Conservation (phyloP, 2,797 vertebrate species). For the Eidolon dupreanum region DNA sequence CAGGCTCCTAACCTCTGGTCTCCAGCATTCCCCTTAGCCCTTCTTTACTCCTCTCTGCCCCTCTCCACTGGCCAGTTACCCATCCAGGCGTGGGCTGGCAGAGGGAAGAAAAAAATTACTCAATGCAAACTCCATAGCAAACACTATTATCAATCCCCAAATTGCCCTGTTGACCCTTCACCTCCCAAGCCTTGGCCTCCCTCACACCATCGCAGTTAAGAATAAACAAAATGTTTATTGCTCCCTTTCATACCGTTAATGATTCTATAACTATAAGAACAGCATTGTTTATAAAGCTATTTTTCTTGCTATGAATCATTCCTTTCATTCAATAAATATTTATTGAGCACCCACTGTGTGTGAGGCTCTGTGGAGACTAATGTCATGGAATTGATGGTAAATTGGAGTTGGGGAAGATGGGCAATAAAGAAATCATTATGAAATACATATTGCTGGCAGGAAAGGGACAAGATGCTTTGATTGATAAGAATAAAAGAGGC, state of each 20-base stretch:
- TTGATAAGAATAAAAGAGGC: background rate
- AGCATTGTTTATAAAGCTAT: background rate
- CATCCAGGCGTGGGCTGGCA: background rate
- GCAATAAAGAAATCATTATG: background rate
- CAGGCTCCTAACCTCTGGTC: background rate
- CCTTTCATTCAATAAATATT: background rate
- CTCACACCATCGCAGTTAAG: background rate
- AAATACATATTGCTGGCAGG: background rate
- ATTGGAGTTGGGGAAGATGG: background rate
- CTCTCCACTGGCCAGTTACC: background rate
- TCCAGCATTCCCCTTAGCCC: background rate
- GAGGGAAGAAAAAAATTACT: background rate
- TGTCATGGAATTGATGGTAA: background rate
- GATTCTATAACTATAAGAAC: background rate
- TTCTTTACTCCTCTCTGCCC: background rate
- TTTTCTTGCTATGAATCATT: background rate
- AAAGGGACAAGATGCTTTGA: too few species aligned
- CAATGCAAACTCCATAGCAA: background rate
- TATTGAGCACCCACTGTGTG: background rate
- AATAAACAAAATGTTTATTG: background rate
- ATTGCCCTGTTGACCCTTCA: background rate
- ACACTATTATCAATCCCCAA: background rate
- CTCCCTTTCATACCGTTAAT: background rate
- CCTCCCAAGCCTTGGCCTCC: background rate
- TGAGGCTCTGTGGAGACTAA: background rate